Evolutionary conservation across 2,888 invertebrate genomes (phyloP).

Genomic region (Esperia sulphurella): DNA sequence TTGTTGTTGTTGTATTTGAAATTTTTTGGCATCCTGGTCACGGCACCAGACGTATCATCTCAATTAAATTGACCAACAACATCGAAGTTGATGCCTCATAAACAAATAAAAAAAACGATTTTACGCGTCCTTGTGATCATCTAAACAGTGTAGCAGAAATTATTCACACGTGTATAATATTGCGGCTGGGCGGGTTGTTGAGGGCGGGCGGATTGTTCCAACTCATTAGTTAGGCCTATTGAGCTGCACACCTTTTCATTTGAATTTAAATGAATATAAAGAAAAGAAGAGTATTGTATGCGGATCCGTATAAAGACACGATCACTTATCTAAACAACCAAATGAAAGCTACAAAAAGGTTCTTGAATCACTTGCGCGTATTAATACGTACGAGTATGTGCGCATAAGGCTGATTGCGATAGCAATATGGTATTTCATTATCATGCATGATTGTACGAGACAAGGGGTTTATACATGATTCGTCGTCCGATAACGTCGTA

Average conservation of each 20-base stretch:
- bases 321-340: too few species aligned
- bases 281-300: neutral
- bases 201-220: neutral
- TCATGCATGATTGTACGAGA: neutral
- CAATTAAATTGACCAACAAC: too few species aligned
- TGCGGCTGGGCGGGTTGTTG: neutral
- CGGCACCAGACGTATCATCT: too few species aligned
- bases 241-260: neutral
- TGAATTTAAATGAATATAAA: neutral
- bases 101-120: too few species aligned
- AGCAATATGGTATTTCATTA: neutral
- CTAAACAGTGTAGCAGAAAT: neutral
- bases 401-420: neutral
- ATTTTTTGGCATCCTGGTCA: too few species aligned
- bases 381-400: too few species aligned
- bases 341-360: too few species aligned
- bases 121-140: too few species aligned
- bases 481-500: neutral
- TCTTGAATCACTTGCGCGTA: too few species aligned
- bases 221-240: neutral
- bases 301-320: too few species aligned
- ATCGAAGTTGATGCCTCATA: too few species aligned
- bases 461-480: neutral
- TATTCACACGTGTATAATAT: neutral
- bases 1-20: neutral